Percentiles rank a stretch among this genome's conserved stretches.
Conservation (phyloP, 2,113 vertebrate genomes). For the Ctenodactylus gundi region DNA sequence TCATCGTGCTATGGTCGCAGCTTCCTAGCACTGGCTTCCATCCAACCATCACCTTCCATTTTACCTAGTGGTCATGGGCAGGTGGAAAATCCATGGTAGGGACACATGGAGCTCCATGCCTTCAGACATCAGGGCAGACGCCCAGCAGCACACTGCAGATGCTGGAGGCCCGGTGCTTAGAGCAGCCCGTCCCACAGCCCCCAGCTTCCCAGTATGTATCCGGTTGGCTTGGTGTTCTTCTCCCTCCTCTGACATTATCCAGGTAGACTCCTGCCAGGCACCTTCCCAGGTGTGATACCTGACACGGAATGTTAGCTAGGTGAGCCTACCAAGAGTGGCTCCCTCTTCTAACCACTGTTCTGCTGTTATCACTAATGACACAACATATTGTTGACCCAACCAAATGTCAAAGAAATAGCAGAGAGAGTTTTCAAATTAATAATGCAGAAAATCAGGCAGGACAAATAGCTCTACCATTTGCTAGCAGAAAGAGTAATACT, state of each 20-base stretch:
- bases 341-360: background rate
- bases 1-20: background rate
- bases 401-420: background rate
- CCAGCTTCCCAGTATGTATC: background rate
- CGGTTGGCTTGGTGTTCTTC: background rate
- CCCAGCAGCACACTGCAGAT: rapidly evolving
- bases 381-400: too few relatives aligned
- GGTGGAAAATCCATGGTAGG: background rate
- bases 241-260: background rate
- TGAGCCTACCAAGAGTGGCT: background rate
- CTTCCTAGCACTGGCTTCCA: background rate
- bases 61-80: background rate
- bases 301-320: background rate
- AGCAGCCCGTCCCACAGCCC: too few relatives aligned
- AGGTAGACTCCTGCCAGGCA: background rate
- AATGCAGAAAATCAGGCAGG: constrained; percentile 1
- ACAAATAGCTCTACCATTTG: background rate
- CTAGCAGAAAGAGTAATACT: constrained; percentile 27
- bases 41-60: background rate
- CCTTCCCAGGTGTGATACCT: background rate
- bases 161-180: background rate
- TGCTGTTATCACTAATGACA: background rate
- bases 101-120: background rate
- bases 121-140: background rate
- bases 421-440: background rate